Evolutionary conservation across 30 jellyfish, hydroid and myxozoan species (phyloP).

Genomic region (Hydractinia symbiolongicarpus): DNA sequence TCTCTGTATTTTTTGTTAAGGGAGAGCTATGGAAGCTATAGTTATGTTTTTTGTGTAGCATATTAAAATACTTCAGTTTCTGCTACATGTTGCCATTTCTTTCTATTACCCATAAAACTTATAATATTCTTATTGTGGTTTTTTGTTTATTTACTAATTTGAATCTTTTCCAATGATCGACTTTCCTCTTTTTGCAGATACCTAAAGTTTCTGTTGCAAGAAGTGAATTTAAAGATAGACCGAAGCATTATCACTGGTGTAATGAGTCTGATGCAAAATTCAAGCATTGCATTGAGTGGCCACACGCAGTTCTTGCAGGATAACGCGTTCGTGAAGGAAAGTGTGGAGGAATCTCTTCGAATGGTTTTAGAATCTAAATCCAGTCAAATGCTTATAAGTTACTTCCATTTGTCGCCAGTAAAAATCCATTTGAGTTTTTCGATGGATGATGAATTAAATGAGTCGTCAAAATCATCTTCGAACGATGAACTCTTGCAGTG

Average conservation of each 20-base stretch:
- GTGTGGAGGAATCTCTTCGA: constrained; percentile 26
- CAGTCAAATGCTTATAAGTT: constrained; percentile 14
- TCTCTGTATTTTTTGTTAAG: neutral
- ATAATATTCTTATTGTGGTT: neutral
- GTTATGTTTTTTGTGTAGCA: too few relatives aligned
- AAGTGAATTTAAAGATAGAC: constrained; percentile 43
- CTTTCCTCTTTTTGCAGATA: constrained; percentile 18
- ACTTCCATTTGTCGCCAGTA: constrained; percentile 46
- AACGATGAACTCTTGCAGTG: constrained; percentile 37
- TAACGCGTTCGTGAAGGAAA: constrained; percentile 16
- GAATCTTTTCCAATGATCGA: neutral
- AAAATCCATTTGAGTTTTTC: constrained; percentile 43
- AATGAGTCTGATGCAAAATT: constrained; percentile 12
- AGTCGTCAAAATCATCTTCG: neutral
- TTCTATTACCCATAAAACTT: too few relatives aligned
- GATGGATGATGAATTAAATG: constrained; percentile 7
- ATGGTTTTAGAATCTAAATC: constrained; percentile 27
- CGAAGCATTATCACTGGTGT: constrained; percentile 42
- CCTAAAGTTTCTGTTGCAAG: constrained; percentile 46
- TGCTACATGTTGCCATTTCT: too few relatives aligned
- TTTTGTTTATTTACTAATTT: neutral
- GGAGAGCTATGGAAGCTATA: too few relatives aligned
- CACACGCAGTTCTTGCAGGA: constrained; percentile 3
- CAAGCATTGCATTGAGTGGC: neutral
- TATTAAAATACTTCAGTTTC: too few relatives aligned